Evolutionary conservation across 1,140 invertebrate species (phyloP), one percentile per base, ranked within the genome.

Genomic region (Vollenhovia emeryi): DNA sequence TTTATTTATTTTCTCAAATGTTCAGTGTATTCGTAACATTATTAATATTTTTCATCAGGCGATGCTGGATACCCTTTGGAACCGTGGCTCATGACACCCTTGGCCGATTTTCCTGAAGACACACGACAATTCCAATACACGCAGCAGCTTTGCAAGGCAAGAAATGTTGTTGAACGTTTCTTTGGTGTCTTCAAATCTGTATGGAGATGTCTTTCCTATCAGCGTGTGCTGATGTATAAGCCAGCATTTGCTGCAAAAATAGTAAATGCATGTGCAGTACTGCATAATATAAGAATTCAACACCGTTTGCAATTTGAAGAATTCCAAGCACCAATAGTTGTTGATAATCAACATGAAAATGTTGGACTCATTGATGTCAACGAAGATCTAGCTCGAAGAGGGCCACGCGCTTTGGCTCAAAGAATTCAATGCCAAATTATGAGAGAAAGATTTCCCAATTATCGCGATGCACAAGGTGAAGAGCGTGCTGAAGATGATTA

Each of bases 121-220:
- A 68, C 43, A 3, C 36, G 21, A 48, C 40, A 45, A 3, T 68
- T 68, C 2, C 40, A 68, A 27, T 68, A 68, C 13, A 68, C 40
- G 21, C 3, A 68, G 40, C 64, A 68, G 43, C 64, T 48, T 48
- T 68, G 40, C 6, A 68, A 68, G 3, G 64, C 43, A 18, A 68
- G 64, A 68, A 68, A 48, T 48, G 21, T 68, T 27, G 64, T 68
- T 68, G 64, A 68, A 48, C 21, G 64, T 68, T 68, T 68, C 43
- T 68, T 68, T 68, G 43, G 64, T 68, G 43, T 68, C 5, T 68
- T 68, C 0, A 68, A 48, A 68, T 6, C 40, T 2, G 11, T 68
- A 68, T 68, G 21, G 40, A 68, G 64, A 68, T 68, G 40, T 3
- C 13, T 27, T 68, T 68, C 64, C 5, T 68, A 45, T 18, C 43